Base-by-base conservation (phyloP, 2,888 invertebrate genomes). In the Anthophora plumipes region DNA sequence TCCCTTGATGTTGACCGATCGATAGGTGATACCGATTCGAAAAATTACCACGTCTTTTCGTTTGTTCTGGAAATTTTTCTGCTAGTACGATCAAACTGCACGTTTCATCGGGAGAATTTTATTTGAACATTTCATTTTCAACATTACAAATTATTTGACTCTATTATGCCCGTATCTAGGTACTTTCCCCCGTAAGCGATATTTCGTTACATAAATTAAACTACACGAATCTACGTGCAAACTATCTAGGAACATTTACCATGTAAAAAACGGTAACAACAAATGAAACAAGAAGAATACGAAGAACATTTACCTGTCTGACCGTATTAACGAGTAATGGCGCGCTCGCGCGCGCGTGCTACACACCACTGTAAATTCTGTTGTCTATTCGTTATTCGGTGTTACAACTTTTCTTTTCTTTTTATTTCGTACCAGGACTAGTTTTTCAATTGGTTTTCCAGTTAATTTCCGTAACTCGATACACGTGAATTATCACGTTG, bases 291-390 rank as follows among this genome's bases (percentile, higher is more conserved):
- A n/a, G 5, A 37, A 22, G 50, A 17, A 0, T 46, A 50, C 12
- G 7, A 37, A 50, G n/a, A 46, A 31, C 20, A 48, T 61, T 69
- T 75, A 75, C 75, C 69, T 52, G 46, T 37, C n/a, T 37, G 43
- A 12, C 22, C 14, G 54, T 55, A 46, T 57, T 37, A 71, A 59
- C 20, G 52, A 46, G 22, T 50, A n/a, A 72, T 64, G 52, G 37
- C n/a, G 50, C 59, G 14, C 14, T 14, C 22, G 68, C 22, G 41
- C 7, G 37, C 37, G 14, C 14, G 46, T 22, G n/a, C 68, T 46
- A 22, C 22, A 31, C 12, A 2, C 55, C 25, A 70, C 11, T 12
- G 17, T 25, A 25, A 70, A 48, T 75, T 63, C 17, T 20, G 1
- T 57, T 50, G 8, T 14, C 14, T 50, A 37, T 31, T 31, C 12